A percentile compares a stretch with the other conserved stretches of the same genome.
phyloP scores from a whole-genome alignment of 2,888 invertebrate species.

The Sinopyrophorus schimmeli region DNA sequence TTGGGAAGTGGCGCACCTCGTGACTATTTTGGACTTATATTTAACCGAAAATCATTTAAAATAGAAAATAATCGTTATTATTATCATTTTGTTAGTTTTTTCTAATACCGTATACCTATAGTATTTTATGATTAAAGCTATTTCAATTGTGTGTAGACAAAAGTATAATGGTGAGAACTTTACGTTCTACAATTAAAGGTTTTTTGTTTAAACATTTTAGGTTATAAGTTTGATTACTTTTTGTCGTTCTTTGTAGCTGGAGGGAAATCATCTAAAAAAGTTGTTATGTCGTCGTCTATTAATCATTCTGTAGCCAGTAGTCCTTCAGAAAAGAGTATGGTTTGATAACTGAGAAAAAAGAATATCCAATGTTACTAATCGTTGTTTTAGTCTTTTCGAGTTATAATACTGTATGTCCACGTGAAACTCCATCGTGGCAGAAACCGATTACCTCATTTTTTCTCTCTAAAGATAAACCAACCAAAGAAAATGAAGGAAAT shows the following conservation, averaged over 20 bases:
- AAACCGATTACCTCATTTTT: constrained; percentile 61
- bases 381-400: too few species aligned
- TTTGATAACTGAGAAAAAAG: not conserved
- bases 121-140: too few species aligned
- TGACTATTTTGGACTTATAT: too few species aligned
- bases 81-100: too few species aligned
- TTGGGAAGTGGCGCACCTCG: too few species aligned
- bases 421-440: constrained; percentile 64
- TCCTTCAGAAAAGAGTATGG: constrained; percentile 14
- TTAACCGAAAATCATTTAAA: too few species aligned
- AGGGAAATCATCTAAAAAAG: constrained; percentile 38
- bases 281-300: not conserved
- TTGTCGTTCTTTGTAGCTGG: constrained; percentile 35
- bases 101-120: too few species aligned
- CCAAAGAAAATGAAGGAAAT: not conserved
- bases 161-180: too few species aligned
- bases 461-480: constrained; percentile 1
- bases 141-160: too few species aligned
- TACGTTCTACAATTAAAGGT: too few species aligned
- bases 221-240: not conserved
- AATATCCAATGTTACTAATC: not conserved
- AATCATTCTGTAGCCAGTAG: constrained; percentile 1
- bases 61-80: too few species aligned
- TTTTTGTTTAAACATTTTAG: not conserved
- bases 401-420: constrained; percentile 59